Evolutionary conservation across 2,888 invertebrate species (phyloP).

Genomic region (Drosophila paucipuncta): DNA sequence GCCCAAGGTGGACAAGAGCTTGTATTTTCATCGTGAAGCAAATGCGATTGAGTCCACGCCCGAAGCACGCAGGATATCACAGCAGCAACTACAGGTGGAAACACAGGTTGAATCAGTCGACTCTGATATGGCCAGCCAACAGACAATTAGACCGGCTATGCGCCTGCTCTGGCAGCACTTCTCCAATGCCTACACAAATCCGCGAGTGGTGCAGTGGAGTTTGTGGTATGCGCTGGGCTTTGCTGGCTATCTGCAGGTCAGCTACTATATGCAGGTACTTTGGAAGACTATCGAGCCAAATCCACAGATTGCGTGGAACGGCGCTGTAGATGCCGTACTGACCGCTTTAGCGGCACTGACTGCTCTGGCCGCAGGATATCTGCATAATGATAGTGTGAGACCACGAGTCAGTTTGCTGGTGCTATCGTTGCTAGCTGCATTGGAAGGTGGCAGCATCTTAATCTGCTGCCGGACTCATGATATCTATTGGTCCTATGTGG

Average conservation of each 20-base stretch:
- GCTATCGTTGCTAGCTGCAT: constrained; percentile 86
- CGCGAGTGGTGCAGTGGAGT: constrained; percentile 90
- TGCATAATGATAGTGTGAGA: constrained; percentile 80
- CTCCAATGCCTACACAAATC: constrained; percentile 87
- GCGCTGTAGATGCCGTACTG: constrained; percentile 92
- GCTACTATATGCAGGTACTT: constrained; percentile 90
- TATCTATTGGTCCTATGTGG: constrained; percentile 90
- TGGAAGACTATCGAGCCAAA: constrained; percentile 87
- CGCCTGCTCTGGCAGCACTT: constrained; percentile 87
- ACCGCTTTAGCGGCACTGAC: constrained; percentile 89
- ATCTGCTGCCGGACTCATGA: constrained; percentile 87
- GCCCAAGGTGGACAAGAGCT: constrained; percentile 88
- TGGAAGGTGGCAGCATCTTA: constrained; percentile 87
- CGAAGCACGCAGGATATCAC: constrained; percentile 8
- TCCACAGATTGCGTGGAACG: constrained; percentile 87
- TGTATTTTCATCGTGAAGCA: constrained; percentile 87
- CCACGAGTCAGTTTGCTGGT: constrained; percentile 85
- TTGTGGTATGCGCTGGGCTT: constrained; percentile 91
- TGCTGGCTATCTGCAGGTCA: constrained; percentile 90
- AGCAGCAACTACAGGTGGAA: constrained; percentile 25
- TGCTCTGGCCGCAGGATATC: constrained; percentile 87
- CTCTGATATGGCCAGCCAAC: constrained; percentile 14
- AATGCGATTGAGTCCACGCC: constrained; percentile 24
- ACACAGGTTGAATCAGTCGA: constrained; percentile 8
- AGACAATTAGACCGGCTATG: constrained; percentile 46